A percentile compares a stretch with the other conserved stretches of the same genome.
Evolutionary conservation across 2,888 invertebrate species (phyloP).

Genomic region (Lottia gigantea): DNA sequence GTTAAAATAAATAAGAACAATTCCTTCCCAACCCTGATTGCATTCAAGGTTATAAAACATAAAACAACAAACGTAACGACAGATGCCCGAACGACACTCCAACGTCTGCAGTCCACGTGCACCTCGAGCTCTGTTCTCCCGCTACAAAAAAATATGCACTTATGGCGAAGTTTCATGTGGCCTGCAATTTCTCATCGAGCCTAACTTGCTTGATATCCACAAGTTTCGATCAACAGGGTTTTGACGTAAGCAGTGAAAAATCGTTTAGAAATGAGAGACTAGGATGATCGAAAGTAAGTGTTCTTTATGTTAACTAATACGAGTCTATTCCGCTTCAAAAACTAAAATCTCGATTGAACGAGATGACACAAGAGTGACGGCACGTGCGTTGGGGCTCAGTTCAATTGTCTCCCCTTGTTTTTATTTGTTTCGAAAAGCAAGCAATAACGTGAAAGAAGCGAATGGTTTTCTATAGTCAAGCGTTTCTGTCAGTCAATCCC

Average conservation of each 20-base stretch:
- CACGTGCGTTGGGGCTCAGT: neutral
- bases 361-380: conserved; percentile 5
- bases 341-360: neutral
- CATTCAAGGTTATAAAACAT: too few relatives aligned
- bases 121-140: neutral
- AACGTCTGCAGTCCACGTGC: conserved; percentile 20
- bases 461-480: neutral
- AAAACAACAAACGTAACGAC: conserved; percentile 12
- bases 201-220: neutral
- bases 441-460: neutral
- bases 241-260: too few relatives aligned
- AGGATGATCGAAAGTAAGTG: too few relatives aligned
- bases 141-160: conserved; percentile 1
- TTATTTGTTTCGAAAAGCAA: conserved; percentile 4
- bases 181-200: neutral
- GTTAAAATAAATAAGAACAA: too few relatives aligned
- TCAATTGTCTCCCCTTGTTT: neutral
- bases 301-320: conserved; percentile 7
- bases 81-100: conserved; percentile 22
- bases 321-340: neutral
- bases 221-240: too few relatives aligned
- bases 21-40: too few relatives aligned
- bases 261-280: too few relatives aligned
- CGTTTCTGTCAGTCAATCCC: neutral
- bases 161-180: neutral